Conservation (phyloP, 2,888 invertebrate species). For the Choreutis nemorana region DNA sequence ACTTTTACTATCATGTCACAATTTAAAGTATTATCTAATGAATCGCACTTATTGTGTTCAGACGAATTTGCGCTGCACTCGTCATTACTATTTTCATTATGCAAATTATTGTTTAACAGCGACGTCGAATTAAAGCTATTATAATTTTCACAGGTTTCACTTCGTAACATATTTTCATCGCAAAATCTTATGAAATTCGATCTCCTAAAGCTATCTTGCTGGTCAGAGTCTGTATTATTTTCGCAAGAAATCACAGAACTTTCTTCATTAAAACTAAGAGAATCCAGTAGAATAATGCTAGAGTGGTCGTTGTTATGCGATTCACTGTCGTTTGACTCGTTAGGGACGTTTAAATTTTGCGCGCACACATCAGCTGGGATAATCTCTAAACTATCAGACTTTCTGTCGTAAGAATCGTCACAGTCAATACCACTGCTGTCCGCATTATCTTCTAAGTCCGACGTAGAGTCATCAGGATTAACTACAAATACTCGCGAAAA, state of each 20-base stretch:
- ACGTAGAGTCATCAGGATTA: slow-evolving; percentile 69
- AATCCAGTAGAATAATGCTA: slow-evolving; percentile 39
- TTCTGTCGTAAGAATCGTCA: slow-evolving; percentile 69
- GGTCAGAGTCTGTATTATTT: slow-evolving; percentile 28
- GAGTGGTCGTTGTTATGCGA: slow-evolving; percentile 26
- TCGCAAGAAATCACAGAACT: slow-evolving; percentile 33
- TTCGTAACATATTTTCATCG: slow-evolving; percentile 53
- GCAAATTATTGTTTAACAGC: slow-evolving; percentile 34
- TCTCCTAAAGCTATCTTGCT: slow-evolving; percentile 22
- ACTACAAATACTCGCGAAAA: slow-evolving; percentile 76
- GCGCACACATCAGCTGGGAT: slow-evolving; percentile 31
- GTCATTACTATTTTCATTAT: slow-evolving; percentile 33
- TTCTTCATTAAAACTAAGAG: slow-evolving; percentile 42
- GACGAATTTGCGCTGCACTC: slow-evolving; percentile 36
- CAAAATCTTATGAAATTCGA: slow-evolving; percentile 41
- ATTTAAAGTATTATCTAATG: slow-evolving; percentile 31
- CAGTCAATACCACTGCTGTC: slow-evolving; percentile 68
- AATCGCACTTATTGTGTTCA: slow-evolving; percentile 42
- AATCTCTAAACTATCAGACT: slow-evolving; percentile 49
- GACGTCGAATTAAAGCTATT: slow-evolving; percentile 52
- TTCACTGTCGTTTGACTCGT: slow-evolving; percentile 23
- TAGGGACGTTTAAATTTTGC: slow-evolving; percentile 27
- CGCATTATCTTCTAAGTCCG: slow-evolving; percentile 67
- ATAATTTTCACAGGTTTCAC: slow-evolving; percentile 50
- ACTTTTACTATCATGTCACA: slow-evolving; percentile 46